These are phyloP conservation scores for Temnothorax unifasciatus DNA, from an alignment of 2,888 invertebrate genomes.

Conservation along the genomic window DNA sequence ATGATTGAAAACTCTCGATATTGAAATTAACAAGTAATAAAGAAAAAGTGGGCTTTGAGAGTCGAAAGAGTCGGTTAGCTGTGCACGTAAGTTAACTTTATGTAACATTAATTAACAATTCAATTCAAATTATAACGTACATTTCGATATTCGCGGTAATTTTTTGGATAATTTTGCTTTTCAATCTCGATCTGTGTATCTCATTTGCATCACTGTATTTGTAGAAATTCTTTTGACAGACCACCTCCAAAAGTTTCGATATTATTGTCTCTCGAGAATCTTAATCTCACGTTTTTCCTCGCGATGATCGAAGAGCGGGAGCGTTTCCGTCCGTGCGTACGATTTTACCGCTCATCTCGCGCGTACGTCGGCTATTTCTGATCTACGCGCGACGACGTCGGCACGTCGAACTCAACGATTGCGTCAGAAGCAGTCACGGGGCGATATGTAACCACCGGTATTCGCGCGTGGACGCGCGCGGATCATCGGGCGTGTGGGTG, in stretches of 20 bases:
- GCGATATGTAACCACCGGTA: slow-evolving; percentile 23
- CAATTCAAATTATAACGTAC: neutral
- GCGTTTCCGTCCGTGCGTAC: slow-evolving; percentile 19
- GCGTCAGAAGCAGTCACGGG: slow-evolving; percentile 33
- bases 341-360: slow-evolving; percentile 22
- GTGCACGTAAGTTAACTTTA: no score
- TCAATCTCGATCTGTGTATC: neutral
- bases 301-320: neutral
- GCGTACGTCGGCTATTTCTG: slow-evolving; percentile 42
- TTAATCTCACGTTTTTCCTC: neutral
- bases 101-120: no score
- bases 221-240: neutral
- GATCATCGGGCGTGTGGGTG: slow-evolving; percentile 61
- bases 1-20: neutral
- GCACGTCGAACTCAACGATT: slow-evolving; percentile 37
- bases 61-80: neutral
- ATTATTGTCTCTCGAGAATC: neutral
- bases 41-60: neutral
- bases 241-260: neutral
- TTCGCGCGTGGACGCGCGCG: slow-evolving; percentile 34
- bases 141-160: neutral
- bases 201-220: neutral
- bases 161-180: neutral
- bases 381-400: slow-evolving; percentile 26
- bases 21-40: neutral